Evolutionary conservation across 1,140 invertebrate species (phyloP).

Genomic region (Magallana ariakensis): DNA sequence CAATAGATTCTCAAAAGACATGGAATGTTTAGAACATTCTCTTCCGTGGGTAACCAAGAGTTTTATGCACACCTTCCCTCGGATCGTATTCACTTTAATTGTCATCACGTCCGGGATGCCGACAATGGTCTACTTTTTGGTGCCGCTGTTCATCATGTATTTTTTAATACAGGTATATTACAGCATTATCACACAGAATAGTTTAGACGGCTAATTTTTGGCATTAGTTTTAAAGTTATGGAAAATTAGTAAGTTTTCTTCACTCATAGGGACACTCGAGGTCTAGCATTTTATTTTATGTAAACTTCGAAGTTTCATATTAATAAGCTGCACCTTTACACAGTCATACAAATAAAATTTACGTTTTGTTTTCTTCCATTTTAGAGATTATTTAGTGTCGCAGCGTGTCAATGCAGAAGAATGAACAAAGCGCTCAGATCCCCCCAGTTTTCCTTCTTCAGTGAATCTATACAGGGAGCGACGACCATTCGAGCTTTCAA

Average conservation of each 20-base stretch:
- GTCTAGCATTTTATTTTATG: no score
- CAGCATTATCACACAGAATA: no score
- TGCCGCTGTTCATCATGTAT: not conserved
- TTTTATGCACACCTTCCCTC: not conserved
- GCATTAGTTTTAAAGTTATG: no score
- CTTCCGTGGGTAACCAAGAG: not conserved
- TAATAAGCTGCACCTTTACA: no score
- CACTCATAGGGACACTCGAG: no score
- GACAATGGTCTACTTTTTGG: not conserved
- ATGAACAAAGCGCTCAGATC: constrained; percentile 80
- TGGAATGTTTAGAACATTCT: constrained; percentile 72
- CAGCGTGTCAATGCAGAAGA: constrained; percentile 82
- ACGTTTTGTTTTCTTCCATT: not conserved
- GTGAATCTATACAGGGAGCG: constrained; percentile 80
- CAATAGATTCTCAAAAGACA: constrained; percentile 84
- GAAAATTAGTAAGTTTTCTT: no score
- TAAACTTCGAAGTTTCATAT: no score
- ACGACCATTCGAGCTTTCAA: constrained; percentile 82
- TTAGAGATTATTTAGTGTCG: constrained; percentile 94
- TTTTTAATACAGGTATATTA: no score
- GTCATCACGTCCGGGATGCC: constrained; percentile 20
- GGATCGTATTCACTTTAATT: not conserved
- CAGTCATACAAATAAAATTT: no score
- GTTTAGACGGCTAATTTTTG: no score
- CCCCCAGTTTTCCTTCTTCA: constrained; percentile 81